Evolutionary conservation across 2,888 invertebrate species (phyloP).

Genomic region (Colletes collaris): DNA sequence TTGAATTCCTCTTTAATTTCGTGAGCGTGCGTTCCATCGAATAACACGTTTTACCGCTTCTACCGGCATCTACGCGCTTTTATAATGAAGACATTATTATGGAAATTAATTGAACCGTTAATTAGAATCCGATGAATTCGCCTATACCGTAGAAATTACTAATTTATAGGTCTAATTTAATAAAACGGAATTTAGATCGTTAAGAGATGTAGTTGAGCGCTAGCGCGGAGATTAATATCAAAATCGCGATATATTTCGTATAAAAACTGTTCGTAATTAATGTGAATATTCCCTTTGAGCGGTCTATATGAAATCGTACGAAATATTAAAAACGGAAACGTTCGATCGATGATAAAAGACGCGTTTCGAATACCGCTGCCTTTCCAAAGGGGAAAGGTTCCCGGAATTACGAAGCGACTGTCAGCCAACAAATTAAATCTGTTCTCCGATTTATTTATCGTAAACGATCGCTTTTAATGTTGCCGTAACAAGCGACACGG

Average conservation of each 20-base stretch:
- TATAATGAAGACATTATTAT: constrained; percentile 38
- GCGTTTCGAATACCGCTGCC: background rate
- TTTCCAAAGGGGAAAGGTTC: background rate
- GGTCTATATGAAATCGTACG: too few species aligned
- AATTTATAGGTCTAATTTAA: constrained; percentile 38
- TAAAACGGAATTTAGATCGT: constrained; percentile 18
- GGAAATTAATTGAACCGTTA: constrained; percentile 34
- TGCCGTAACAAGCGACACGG: constrained; percentile 10
- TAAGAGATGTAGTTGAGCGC: background rate
- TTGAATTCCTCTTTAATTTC: background rate
- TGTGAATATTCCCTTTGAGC: too few species aligned
- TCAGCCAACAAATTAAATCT: constrained; percentile 9
- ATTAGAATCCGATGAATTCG: constrained; percentile 43
- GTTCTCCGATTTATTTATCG: constrained; percentile 4
- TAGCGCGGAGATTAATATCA: background rate
- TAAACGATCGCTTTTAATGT: constrained; percentile 30
- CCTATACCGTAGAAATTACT: background rate
- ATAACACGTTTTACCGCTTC: background rate
- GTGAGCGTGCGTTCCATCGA: background rate
- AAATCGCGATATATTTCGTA: background rate
- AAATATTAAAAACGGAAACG: too few species aligned
- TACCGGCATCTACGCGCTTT: background rate
- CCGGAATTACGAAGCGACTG: background rate
- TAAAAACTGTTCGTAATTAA: background rate
- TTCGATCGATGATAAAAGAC: background rate